These are phyloP conservation scores for Fragum fragum DNA, from an alignment of 2,888 invertebrate genomes.

Conservation along the genomic window DNA sequence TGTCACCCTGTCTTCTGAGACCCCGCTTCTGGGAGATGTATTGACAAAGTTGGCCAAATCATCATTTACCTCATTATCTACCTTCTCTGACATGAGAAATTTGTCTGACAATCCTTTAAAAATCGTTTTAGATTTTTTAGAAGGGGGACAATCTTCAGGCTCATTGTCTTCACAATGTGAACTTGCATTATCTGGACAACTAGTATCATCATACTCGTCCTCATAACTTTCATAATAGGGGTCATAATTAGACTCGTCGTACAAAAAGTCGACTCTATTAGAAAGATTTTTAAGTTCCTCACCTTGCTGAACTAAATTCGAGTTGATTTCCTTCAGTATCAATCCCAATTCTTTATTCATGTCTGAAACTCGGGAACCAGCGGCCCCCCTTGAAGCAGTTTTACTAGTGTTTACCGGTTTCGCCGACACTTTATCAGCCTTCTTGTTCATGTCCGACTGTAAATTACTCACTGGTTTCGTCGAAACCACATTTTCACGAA, in stretches of 20 bases:
- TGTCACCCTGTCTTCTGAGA: conserved; percentile 22
- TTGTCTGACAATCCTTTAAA: conserved; percentile 31
- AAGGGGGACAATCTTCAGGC: background rate
- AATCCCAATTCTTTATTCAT: background rate
- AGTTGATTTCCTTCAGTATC: conserved; percentile 10
- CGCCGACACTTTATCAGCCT: background rate
- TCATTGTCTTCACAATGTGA: conserved; percentile 3
- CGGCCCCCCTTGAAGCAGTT: background rate
- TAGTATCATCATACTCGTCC: conserved; percentile 1
- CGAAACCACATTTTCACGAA: background rate
- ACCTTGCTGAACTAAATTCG: background rate
- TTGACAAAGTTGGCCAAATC: conserved; percentile 46
- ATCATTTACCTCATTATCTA: conserved; percentile 29
- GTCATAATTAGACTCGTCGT: background rate
- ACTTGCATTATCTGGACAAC: background rate
- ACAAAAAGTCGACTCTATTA: conserved; percentile 16
- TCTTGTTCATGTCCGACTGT: background rate
- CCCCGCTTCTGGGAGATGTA: conserved; percentile 38
- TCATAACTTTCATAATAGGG: conserved; percentile 4
- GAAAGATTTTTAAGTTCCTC: background rate
- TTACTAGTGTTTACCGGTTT: background rate
- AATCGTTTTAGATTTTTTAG: background rate
- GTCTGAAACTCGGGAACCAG: background rate
- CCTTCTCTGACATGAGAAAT: conserved; percentile 26
- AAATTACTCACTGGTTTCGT: background rate